Percentiles rank a stretch among this genome's conserved stretches.
phyloP scores from a whole-genome alignment of 2,888 invertebrate genomes.

The Agriotes lineatus region DNA sequence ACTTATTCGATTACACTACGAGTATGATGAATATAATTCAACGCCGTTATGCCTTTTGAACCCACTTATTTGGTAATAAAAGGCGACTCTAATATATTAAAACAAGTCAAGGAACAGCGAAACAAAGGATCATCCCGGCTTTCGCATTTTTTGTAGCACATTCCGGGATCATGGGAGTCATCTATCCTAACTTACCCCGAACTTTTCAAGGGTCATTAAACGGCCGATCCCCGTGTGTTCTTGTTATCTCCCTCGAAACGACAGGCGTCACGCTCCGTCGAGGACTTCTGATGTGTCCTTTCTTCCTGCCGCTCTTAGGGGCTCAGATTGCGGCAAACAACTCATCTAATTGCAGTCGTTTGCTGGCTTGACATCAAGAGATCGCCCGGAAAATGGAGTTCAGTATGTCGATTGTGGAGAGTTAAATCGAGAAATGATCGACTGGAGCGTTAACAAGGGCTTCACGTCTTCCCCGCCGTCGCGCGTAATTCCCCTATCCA shows the following conservation, averaged over 20 bases:
- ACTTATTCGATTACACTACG: too few species aligned
- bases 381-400: constrained; percentile 1
- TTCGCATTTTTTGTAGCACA: too few species aligned
- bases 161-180: background rate
- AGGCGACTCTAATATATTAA: too few species aligned
- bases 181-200: background rate
- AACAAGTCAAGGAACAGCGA: too few species aligned
- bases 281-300: constrained; percentile 3
- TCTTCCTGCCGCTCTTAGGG: constrained; percentile 1
- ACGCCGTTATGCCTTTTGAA: too few species aligned
- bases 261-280: constrained; percentile 1
- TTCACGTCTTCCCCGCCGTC: background rate
- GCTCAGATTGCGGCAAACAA: constrained; percentile 16
- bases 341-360: constrained; percentile 1
- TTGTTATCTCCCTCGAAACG: background rate
- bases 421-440: constrained; percentile 13
- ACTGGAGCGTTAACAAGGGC: constrained; percentile 7
- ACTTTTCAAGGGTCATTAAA: background rate
- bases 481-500: background rate
- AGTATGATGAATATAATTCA: too few species aligned
- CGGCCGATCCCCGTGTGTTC: background rate
- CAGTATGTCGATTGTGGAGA: background rate
- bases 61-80: too few species aligned
- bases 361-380: background rate
- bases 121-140: too few species aligned